phyloP scores from a whole-genome alignment of 1,140 invertebrate species.

The Drosophila sp. region DNA sequence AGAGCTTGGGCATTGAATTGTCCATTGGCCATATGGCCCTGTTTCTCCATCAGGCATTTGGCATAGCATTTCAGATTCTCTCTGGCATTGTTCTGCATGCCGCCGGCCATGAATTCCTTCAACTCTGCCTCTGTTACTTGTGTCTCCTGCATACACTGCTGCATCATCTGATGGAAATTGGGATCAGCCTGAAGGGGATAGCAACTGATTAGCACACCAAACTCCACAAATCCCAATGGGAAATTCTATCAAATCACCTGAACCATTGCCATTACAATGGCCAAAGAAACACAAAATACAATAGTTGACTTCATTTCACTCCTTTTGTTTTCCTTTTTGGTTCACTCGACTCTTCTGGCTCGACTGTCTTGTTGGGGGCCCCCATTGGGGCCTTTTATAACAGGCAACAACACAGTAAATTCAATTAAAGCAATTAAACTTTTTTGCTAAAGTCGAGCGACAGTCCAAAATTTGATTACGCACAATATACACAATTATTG shows the following conservation, averaged over 20 bases:
- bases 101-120: constrained; percentile 58
- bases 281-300: constrained; percentile 42
- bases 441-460: constrained; percentile 54
- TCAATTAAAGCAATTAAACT: constrained; percentile 70
- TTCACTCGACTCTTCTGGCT: constrained; percentile 23
- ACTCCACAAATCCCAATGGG: too few relatives aligned
- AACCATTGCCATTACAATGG: constrained; percentile 44
- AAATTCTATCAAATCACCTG: constrained; percentile 41
- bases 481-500: constrained; percentile 65
- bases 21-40: constrained; percentile 64
- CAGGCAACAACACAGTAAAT: constrained; percentile 17
- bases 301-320: constrained; percentile 57
- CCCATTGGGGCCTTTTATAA: constrained; percentile 54
- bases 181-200: constrained; percentile 40
- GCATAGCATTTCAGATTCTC: constrained; percentile 68
- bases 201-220: constrained; percentile 1
- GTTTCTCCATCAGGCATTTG: constrained; percentile 76
- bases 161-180: constrained; percentile 63
- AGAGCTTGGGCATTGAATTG: constrained; percentile 61
- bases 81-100: constrained; percentile 51
- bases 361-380: constrained; percentile 26
- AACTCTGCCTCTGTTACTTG: constrained; percentile 61
- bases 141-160: constrained; percentile 62
- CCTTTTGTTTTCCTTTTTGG: constrained; percentile 1
- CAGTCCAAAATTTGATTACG: constrained; percentile 61